phyloP scores from a whole-genome alignment of 2,113 vertebrate genomes.

The Thunnus thynnus region DNA sequence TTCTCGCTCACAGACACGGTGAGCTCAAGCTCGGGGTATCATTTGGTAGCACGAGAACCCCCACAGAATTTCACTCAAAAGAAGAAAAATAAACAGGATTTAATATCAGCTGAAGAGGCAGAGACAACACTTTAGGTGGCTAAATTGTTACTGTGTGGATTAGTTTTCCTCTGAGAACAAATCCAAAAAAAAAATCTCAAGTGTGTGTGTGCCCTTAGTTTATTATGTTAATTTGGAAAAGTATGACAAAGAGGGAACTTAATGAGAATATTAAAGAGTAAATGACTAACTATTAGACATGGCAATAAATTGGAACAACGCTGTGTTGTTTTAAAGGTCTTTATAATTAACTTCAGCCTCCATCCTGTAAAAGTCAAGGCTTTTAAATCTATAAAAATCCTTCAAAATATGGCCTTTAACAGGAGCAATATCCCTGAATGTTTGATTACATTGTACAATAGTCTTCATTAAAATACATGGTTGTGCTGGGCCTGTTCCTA shows the following conservation, averaged over 20 bases:
- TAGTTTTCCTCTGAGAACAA: slow-evolving; percentile 9
- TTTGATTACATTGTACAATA: not conserved
- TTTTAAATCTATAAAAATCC: slow-evolving; percentile 6
- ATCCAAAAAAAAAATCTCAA: slow-evolving; percentile 9
- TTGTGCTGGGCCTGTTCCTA: too few relatives aligned
- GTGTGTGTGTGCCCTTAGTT: slow-evolving; percentile 26
- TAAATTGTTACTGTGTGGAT: slow-evolving; percentile 38
- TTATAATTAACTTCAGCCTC: slow-evolving; percentile 30
- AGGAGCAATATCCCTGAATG: not conserved
- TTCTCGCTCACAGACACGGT: slow-evolving; percentile 16
- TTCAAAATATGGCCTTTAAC: not conserved
- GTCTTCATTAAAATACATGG: not conserved
- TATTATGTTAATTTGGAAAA: slow-evolving; percentile 44
- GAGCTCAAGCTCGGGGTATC: slow-evolving; percentile 16
- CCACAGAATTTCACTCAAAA: slow-evolving; percentile 30
- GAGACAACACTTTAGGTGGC: slow-evolving; percentile 22
- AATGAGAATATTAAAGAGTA: slow-evolving; percentile 31
- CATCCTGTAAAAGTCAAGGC: not conserved
- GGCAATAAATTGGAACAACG: slow-evolving; percentile 27
- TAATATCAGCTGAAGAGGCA: slow-evolving; percentile 21
- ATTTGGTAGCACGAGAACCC: slow-evolving; percentile 30
- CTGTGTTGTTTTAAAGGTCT: slow-evolving; percentile 28
- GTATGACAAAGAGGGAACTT: slow-evolving; percentile 40
- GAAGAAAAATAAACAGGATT: slow-evolving; percentile 42
- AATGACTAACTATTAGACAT: slow-evolving; percentile 35